Percentiles rank a stretch among this genome's conserved stretches.
These are phyloP conservation scores for Lamellibrachia columna DNA, from an alignment of 2,888 invertebrate species.

Conservation along the genomic window DNA sequence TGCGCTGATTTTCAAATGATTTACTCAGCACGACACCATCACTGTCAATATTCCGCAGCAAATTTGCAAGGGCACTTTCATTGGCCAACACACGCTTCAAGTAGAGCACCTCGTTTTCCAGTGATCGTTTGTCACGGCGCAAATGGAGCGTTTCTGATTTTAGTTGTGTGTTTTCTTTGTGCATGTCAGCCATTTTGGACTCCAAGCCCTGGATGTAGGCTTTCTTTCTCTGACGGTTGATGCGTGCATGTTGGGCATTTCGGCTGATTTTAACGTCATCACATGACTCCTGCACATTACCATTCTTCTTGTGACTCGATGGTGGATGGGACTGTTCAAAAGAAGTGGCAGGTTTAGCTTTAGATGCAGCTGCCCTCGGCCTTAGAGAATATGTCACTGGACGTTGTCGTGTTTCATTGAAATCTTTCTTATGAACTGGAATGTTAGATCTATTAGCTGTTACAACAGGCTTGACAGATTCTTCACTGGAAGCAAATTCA, in stretches of 20 bases:
- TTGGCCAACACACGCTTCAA: conserved; percentile 59
- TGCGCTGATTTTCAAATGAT: not conserved
- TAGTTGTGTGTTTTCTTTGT: conserved; percentile 47
- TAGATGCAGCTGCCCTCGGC: not conserved
- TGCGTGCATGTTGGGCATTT: conserved; percentile 47
- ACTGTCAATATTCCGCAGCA: conserved; percentile 52
- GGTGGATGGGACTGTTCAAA: not conserved
- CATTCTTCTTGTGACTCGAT: not conserved
- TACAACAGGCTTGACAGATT: not conserved
- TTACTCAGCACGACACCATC: not conserved
- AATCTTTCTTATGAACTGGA: not conserved
- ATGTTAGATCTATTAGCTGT: not conserved
- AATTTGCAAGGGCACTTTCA: conserved; percentile 53
- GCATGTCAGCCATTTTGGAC: conserved; percentile 46
- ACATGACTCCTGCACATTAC: not conserved
- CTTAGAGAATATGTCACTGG: not conserved
- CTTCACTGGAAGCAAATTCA: not conserved
- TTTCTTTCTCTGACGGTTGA: conserved; percentile 61
- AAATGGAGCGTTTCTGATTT: conserved; percentile 33
- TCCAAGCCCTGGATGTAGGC: conserved; percentile 54
- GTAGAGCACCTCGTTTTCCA: conserved; percentile 56
- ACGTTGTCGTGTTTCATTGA: not conserved
- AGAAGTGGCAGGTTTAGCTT: not conserved
- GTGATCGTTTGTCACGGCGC: conserved; percentile 40
- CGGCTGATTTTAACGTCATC: conserved; percentile 25